Evolutionary conservation across 2,797 vertebrate species (phyloP).

Genomic region (Serranus cabrilla): DNA sequence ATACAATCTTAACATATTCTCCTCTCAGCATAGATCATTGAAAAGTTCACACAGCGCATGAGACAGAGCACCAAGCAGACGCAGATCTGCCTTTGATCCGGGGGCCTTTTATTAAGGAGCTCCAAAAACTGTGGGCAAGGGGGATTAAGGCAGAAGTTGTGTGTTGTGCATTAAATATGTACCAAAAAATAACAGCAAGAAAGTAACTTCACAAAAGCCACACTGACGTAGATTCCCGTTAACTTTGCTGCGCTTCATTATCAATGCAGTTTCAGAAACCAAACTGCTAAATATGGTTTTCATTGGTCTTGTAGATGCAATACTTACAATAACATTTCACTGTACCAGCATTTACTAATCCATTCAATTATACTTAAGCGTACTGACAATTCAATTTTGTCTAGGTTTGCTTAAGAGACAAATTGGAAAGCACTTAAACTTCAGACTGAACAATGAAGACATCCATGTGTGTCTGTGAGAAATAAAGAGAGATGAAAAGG

Average conservation of each 20-base stretch:
- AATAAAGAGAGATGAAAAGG: conserved; percentile 46
- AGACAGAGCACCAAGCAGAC: too few species aligned
- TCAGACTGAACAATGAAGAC: conserved; percentile 36
- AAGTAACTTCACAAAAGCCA: conserved; percentile 4
- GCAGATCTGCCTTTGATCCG: too few species aligned
- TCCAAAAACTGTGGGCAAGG: too few species aligned
- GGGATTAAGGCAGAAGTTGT: too few species aligned
- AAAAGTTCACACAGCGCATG: too few species aligned
- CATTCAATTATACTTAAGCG: conserved; percentile 12
- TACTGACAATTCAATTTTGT: conserved; percentile 35
- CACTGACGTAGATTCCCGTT: not conserved
- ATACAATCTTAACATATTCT: too few species aligned
- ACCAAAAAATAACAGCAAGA: too few species aligned
- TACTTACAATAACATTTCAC: conserved; percentile 16
- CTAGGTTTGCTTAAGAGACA: conserved; percentile 32
- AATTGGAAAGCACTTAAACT: conserved; percentile 37
- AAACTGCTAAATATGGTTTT: conserved; percentile 9
- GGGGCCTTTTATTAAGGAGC: too few species aligned
- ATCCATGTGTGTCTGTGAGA: conserved; percentile 31
- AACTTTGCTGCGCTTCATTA: not conserved
- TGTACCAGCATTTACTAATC: conserved; percentile 27
- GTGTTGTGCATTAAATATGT: too few species aligned
- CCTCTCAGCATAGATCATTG: too few species aligned
- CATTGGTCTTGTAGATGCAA: conserved; percentile 20
- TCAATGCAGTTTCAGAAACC: conserved; percentile 7